Evolutionary conservation across 2,113 vertebrate genomes (phyloP).

Genomic region (Oxyura jamaicensis): DNA sequence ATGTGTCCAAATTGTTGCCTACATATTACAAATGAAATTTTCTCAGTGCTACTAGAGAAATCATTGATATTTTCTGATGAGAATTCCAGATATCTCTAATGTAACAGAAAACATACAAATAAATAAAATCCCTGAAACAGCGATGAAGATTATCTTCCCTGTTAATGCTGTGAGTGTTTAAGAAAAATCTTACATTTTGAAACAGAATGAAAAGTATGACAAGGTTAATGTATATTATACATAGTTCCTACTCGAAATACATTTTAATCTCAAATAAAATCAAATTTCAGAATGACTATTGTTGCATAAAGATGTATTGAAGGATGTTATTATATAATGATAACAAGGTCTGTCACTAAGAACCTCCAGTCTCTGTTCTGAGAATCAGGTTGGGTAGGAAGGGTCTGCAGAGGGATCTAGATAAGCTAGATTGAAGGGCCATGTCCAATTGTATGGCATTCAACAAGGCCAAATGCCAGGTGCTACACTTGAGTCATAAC

Average conservation of each 20-base stretch:
- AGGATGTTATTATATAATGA: rapidly evolving
- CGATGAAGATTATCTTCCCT: background rate
- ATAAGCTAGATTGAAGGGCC: background rate
- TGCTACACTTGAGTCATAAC: background rate
- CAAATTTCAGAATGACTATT: background rate
- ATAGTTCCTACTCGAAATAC: background rate
- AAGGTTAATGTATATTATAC: background rate
- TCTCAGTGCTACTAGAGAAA: background rate
- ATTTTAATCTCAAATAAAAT: background rate
- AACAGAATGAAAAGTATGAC: background rate
- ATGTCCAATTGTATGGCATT: background rate
- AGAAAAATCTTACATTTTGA: background rate
- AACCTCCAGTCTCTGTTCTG: background rate
- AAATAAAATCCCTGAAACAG: background rate
- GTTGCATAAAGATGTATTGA: background rate
- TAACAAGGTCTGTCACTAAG: background rate
- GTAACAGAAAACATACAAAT: background rate
- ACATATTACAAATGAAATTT: background rate
- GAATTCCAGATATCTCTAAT: background rate
- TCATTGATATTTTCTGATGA: background rate
- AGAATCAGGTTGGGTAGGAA: background rate
- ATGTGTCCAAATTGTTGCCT: background rate
- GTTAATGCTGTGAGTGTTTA: background rate
- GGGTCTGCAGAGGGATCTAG: background rate
- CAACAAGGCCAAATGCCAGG: background rate